Conservation (phyloP, 2,113 vertebrate species). For the Lycocorax pyrrhopterus region DNA sequence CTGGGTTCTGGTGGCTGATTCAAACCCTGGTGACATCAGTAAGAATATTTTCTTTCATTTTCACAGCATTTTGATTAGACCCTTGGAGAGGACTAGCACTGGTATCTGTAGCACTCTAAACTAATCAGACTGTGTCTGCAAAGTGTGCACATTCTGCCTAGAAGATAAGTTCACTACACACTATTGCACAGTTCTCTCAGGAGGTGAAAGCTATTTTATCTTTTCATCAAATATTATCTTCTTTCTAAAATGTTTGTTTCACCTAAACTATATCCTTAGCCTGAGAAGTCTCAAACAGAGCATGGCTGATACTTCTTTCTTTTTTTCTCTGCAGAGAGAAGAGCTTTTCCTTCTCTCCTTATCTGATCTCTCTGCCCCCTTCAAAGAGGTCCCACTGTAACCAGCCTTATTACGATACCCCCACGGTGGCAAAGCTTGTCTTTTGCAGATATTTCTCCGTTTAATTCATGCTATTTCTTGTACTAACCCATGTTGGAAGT, state of each 20-base stretch:
- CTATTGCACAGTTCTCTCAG: not conserved
- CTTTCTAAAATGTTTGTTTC: constrained; percentile 26
- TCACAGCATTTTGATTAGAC: constrained; percentile 30
- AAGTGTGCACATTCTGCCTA: not conserved
- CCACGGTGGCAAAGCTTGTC: not conserved
- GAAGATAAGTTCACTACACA: not conserved
- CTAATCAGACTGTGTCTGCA: constrained; percentile 6
- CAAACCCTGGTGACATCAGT: not conserved
- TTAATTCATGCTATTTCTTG: not conserved
- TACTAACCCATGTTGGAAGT: not conserved
- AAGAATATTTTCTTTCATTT: not conserved
- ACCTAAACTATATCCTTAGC: not conserved
- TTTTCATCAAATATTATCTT: constrained; percentile 30
- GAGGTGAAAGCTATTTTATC: constrained; percentile 14
- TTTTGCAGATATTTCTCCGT: not conserved
- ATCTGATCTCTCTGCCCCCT: not conserved
- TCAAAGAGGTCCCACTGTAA: not conserved
- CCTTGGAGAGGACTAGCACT: constrained; percentile 1
- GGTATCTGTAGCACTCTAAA: not conserved
- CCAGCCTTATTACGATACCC: not conserved
- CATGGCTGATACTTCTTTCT: not conserved
- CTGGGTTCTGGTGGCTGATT: not conserved
- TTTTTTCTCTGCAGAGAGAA: not conserved
- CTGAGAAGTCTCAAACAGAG: not conserved
- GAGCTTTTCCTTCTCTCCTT: not conserved